phyloP scores from a whole-genome alignment of 2,888 invertebrate genomes.

The Melieria omissa region DNA sequence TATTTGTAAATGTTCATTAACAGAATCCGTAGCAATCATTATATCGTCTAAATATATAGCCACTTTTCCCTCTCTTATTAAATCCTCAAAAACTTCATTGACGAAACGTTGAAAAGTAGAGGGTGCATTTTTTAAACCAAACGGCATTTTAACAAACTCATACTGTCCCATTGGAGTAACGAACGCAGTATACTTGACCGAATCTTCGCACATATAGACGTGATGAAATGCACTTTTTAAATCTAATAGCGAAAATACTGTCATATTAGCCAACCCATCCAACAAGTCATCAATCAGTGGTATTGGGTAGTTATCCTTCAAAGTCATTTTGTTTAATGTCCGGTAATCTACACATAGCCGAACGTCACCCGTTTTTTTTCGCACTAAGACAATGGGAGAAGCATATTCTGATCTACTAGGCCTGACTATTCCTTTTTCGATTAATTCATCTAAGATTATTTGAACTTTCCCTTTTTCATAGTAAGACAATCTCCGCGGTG shows the following conservation, averaged over 20 bases:
- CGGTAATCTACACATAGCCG: slow-evolving; percentile 1
- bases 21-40: slow-evolving; percentile 29
- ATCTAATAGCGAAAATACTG: slow-evolving; percentile 12
- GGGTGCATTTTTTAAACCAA: not conserved
- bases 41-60: slow-evolving; percentile 41
- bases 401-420: not conserved
- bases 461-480: slow-evolving; percentile 6
- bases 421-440: not conserved
- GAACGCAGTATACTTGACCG: no score
- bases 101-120: slow-evolving; percentile 4
- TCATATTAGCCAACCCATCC: slow-evolving; percentile 1
- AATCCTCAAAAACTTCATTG: not conserved
- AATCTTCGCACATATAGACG: not conserved
- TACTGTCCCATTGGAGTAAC: no score
- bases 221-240: slow-evolving; percentile 17
- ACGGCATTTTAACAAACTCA: not conserved
- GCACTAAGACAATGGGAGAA: not conserved
- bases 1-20: slow-evolving; percentile 35
- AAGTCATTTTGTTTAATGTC: slow-evolving; percentile 7
- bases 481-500: slow-evolving; percentile 3
- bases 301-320: slow-evolving; percentile 12
- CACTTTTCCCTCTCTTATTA: slow-evolving; percentile 5
- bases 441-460: not conserved
- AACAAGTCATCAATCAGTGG: slow-evolving; percentile 8
- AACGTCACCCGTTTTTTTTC: not conserved